Evolutionary conservation across 1,140 invertebrate genomes (phyloP).

Genomic region (Scylla paramamosain): DNA sequence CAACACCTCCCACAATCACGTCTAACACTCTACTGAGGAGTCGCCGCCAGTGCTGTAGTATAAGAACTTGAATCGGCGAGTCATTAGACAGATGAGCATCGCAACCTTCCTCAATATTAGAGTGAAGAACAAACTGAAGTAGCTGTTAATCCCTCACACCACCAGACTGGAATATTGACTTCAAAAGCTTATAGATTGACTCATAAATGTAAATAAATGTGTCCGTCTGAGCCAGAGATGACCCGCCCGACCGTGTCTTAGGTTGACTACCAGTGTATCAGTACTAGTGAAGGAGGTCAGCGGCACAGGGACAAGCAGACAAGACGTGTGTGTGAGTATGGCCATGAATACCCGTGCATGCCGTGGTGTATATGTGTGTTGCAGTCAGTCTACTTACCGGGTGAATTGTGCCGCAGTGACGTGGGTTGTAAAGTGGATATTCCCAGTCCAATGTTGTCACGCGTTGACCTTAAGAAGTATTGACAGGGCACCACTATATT

Average conservation of each 20-base stretch:
- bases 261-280: neutral
- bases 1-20: constrained; percentile 36
- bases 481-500: no score
- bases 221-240: neutral
- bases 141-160: neutral
- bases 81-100: constrained; percentile 49
- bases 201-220: constrained; percentile 17
- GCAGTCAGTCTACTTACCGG: no score
- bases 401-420: no score
- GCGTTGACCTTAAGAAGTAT: no score
- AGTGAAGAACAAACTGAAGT: no score
- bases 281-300: neutral
- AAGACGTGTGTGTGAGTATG: no score
- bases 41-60: no score
- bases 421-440: no score
- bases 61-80: neutral
- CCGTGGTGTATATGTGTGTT: no score
- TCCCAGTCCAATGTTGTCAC: no score
- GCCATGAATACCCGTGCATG: no score
- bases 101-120: neutral
- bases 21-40: constrained; percentile 42
- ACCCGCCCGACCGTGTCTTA: neutral
- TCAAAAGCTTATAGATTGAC: neutral
- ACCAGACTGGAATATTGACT: neutral
- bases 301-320: neutral